Conservation (phyloP, 2,888 invertebrate genomes). For the Lithosia quadra region DNA sequence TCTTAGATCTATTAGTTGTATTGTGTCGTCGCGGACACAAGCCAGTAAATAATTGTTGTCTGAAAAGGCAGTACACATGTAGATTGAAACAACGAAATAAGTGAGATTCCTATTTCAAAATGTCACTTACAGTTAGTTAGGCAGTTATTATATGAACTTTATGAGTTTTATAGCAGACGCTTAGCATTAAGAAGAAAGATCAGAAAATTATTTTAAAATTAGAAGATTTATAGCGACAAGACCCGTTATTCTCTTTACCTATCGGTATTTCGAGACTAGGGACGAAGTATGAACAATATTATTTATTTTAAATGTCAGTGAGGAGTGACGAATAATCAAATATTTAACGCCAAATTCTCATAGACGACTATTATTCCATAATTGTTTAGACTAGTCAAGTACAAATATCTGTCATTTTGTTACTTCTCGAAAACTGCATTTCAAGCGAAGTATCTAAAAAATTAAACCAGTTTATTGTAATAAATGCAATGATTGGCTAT, state of each 20-base stretch:
- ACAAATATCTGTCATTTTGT: not conserved
- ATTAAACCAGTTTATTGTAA: conserved; percentile 25
- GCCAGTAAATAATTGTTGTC: conserved; percentile 96
- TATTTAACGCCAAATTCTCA: conserved; percentile 56
- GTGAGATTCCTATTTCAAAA: conserved; percentile 19
- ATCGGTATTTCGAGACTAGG: conserved; percentile 47
- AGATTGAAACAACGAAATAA: conserved; percentile 38
- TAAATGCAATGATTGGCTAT: conserved; percentile 16
- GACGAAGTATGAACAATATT: conserved; percentile 26
- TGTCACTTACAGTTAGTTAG: conserved; percentile 16
- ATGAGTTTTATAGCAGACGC: conserved; percentile 50
- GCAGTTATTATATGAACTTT: conserved; percentile 19
- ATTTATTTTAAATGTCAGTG: conserved; percentile 34
- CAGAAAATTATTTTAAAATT: conserved; percentile 63
- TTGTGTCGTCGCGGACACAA: conserved; percentile 97
- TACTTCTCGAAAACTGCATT: not conserved
- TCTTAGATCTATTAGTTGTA: conserved; percentile 97
- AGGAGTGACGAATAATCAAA: conserved; percentile 55
- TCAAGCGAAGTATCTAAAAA: conserved; percentile 30
- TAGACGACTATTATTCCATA: conserved; percentile 16
- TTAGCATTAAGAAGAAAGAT: conserved; percentile 41
- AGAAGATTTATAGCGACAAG: conserved; percentile 51
- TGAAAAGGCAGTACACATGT: conserved; percentile 77
- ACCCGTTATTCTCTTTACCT: conserved; percentile 58
- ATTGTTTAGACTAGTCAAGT: not conserved